These are phyloP conservation scores for Gasterosteus nipponicus DNA, from an alignment of 2,113 vertebrate species.

Conservation along the genomic window DNA sequence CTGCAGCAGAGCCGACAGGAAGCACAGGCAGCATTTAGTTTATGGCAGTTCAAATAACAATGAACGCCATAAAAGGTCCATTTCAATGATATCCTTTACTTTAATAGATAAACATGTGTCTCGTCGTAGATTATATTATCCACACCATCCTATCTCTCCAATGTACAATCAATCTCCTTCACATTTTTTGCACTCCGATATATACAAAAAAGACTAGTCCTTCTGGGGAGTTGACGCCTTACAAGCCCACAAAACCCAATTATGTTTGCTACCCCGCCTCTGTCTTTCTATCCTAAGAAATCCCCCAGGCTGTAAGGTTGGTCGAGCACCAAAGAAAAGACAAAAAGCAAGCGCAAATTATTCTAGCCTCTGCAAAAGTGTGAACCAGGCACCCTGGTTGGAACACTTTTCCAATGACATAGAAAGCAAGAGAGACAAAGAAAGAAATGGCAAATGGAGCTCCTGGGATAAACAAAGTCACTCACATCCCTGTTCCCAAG, in stretches of 20 bases:
- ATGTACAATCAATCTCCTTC: neutral
- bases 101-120: conserved; percentile 5
- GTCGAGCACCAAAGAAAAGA: neutral
- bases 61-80: neutral
- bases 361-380: neutral
- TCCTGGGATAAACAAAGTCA: conserved; percentile 15
- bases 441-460: neutral
- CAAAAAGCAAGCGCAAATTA: conserved; percentile 1
- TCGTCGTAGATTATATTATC: neutral
- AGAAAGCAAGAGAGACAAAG: neutral
- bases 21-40: conserved; percentile 28
- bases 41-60: conserved; percentile 25
- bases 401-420: neutral
- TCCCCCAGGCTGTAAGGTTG: conserved; percentile 11
- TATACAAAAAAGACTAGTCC: conserved; percentile 20
- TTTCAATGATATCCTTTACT: conserved; percentile 15
- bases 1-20: conserved; percentile 49
- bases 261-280: conserved; percentile 7
- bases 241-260: conserved; percentile 11
- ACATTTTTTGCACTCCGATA: conserved; percentile 3
- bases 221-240: neutral
- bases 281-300: conserved; percentile 21
- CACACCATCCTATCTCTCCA: neutral
- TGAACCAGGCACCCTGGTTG: neutral
- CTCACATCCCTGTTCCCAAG: neutral